Percentiles rank a stretch among this genome's conserved stretches.
These are phyloP conservation scores for Formicarius rufipectus DNA, from an alignment of 2,113 vertebrate genomes.

Conservation along the genomic window DNA sequence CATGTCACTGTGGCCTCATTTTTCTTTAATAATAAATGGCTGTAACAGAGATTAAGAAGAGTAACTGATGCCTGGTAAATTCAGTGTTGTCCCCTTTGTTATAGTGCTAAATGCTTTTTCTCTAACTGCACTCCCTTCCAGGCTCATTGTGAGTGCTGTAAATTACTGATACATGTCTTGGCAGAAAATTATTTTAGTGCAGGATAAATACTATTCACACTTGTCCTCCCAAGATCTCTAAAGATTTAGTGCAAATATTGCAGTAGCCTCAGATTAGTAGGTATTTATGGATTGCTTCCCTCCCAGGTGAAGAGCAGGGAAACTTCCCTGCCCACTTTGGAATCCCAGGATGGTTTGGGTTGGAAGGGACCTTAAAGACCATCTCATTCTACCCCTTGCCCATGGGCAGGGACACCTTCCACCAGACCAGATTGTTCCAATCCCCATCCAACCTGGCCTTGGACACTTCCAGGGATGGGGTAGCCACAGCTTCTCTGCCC, in stretches of 20 bases:
- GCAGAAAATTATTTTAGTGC: not conserved
- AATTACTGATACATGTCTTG: not conserved
- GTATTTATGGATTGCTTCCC: not conserved
- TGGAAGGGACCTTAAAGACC: not conserved
- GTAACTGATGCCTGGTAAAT: not conserved
- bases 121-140: not conserved
- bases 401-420: not conserved
- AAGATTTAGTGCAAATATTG: not conserved
- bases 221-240: not conserved
- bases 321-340: not conserved
- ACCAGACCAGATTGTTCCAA: too few relatives aligned
- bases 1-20: not conserved
- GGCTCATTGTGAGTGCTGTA: not conserved
- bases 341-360: not conserved
- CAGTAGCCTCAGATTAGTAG: not conserved
- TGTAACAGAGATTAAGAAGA: not conserved
- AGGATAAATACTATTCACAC: not conserved
- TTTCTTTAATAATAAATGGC: slow-evolving; percentile 35
- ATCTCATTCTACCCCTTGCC: not conserved
- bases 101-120: not conserved
- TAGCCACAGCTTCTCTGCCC: too few relatives aligned
- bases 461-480: too few relatives aligned
- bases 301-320: not conserved
- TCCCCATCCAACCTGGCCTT: too few relatives aligned
- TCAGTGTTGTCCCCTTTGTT: not conserved